Base-by-base conservation (phyloP, 2,888 invertebrate genomes). In the Ceriagrion tenellum region DNA sequence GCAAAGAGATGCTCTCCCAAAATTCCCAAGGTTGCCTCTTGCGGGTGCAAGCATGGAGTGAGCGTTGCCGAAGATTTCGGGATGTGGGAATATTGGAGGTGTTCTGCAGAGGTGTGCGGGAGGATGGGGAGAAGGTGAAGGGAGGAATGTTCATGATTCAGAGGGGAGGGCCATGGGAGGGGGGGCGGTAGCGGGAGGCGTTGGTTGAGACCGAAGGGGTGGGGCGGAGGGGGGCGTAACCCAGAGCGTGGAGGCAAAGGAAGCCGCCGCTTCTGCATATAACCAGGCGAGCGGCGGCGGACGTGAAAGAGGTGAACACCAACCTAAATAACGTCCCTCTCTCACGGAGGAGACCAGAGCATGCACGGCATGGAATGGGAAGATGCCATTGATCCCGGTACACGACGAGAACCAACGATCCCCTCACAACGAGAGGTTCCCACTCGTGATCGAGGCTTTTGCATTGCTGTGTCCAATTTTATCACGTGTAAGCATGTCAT, bases 271-370 rank as follows among this genome's bases (percentile, higher is more conserved):
- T 69, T 81, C 81, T 56, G 23, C 47, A 63, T 40, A 91, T 63
- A 91, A 40, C 35, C 40, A 20, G 23, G 59, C 35, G 91, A 30
- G 91, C 26, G 93, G 59, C 59, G 93, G 47, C 69, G 47, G 74
- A 93, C 69, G 69, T 69, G 40, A 35, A 63, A 93, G 69, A 81
- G 81, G 81, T 81, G 81, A 81, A 81, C n/a, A 35, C 81, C 81
- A 35, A 81, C 30, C 81, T 81, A 81, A 69, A 81, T 81, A 69
- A 81, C 81, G 81, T 81, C 26, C 81, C 81, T 35, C 74, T 74
- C 81, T 81, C 30, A 16, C 1, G 69, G 69, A 59, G 35, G 13
- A 35, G 35, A 35, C 35, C 13, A 81, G 81, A 81, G 81, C 26
- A 26, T 3, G 69, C 26, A 20, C 59, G 59, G 18, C 18, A 69